Base-by-base conservation (phyloP, 2,113 vertebrate genomes). In the Sphaerodactylus townsendi region DNA sequence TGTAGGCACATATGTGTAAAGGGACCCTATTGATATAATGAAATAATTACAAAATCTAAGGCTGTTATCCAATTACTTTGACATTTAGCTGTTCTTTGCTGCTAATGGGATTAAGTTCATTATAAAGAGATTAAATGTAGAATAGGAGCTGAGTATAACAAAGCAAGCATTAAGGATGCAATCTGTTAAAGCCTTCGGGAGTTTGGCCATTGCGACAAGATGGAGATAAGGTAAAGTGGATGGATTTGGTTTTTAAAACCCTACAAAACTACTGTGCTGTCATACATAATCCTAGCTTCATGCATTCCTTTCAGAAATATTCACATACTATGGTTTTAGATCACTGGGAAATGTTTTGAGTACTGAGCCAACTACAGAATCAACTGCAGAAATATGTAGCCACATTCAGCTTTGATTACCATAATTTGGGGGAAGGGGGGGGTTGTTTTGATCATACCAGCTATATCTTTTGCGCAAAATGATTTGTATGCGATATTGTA, bases 51-150 rank as follows among this genome's bases (percentile, higher is more conserved):
- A 88, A 91, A 93, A 94, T 95, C 87, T 83, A 92, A 83, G 95
- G 91, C 94, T 96, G 93, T 97, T 96, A 97, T 97, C 97, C 96
- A 96, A 96, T 98, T 98, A 97, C 95, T 89, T 88, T 96, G 97
- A 97, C 98, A 95, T 98, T 95, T 97, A 95, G 92, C 97, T 96
- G 93, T 97, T 97, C 96, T 95, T 95, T 95, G 94, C 95, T 92
- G 85, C 93, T 98, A 99, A 99, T 96, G 94, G 96, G 97, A 99
- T 99, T 98, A 98, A 93, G 96, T 95, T 95, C 95, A 93, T 97
- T 97, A 96, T 98, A 98, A 98, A 97, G 96, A 97, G 98, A 98
- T 98, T 98, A 98, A 95, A 93, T 53, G 82, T 91, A 93, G 95
- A 93, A 87, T 88, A 92, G 96, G 95, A 96, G 95, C 91, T 79